Conservation (phyloP, 2,797 vertebrate species). For the Lepus townsendii region DNA sequence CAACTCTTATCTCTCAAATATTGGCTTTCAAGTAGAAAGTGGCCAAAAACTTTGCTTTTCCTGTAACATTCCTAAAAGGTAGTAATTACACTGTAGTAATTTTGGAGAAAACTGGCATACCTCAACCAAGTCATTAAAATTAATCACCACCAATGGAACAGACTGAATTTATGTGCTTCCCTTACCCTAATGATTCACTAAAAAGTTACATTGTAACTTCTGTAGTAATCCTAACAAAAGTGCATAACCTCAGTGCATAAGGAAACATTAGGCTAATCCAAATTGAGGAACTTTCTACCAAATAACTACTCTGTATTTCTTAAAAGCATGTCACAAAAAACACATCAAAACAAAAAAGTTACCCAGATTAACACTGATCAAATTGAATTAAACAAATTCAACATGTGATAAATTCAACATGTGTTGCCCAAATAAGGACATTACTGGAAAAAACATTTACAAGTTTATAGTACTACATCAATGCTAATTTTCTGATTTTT, state of each 20-base stretch:
- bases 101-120: not conserved
- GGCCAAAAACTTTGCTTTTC: too few relatives aligned
- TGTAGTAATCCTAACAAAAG: not conserved
- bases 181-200: not conserved
- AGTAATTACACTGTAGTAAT: not conserved
- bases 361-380: not conserved
- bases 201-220: not conserved
- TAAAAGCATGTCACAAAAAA: not conserved
- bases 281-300: conserved; percentile 8
- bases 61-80: not conserved
- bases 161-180: not conserved
- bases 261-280: not conserved
- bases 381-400: conserved; percentile 1
- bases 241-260: not conserved
- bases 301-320: conserved; percentile 1
- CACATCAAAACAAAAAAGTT: not conserved
- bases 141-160: not conserved
- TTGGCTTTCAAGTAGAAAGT: too few relatives aligned
- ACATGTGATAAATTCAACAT: not conserved
- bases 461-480: not conserved
- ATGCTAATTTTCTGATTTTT: conserved; percentile 8
- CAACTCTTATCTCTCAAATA: too few relatives aligned
- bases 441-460: conserved; percentile 8
- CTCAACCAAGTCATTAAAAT: not conserved
- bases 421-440: not conserved